Base-by-base conservation (phyloP, 2,888 invertebrate species). In the Eupithecia centaureata region DNA sequence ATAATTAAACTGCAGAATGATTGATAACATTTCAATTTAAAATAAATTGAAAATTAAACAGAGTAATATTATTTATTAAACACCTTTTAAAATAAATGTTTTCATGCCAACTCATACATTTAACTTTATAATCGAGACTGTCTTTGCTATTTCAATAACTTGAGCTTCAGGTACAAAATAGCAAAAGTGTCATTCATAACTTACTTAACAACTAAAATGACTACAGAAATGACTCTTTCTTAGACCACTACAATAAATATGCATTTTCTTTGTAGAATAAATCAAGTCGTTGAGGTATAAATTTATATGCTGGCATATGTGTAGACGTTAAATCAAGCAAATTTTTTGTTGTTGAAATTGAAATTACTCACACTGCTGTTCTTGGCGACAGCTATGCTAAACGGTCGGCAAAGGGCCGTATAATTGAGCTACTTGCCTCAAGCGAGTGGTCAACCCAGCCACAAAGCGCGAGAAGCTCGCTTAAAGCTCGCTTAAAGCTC, bases 171-270 rank as follows among this genome's bases (percentile, higher is more conserved):
- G 85, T 88, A 87, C 85, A 82, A 85, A 82, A 84, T 82, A 88
- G 80, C 81, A 67, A 76, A 33, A 58, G 62, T 56, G 18, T n/a
- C 70, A 52, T 68, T 64, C 66, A 30, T n/a, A 57, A 72, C 75
- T 57, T 67, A 76, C 83, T 88, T 86, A 79, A 75, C 86, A 89
- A 91, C 81, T 79, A 89, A 87, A 91, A 91, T 92, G 91, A 92
- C 92, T 92, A 91, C 84, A 81, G 82, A 84, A 82, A 85, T 91
- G 92, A 91, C 91, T 92, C 80, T 77, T 82, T 72, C 88, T 89
- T 90, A 89, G 30, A 73, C 77, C 71, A 73, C 85, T 88, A 89
- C 77, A 89, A 89, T 89, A 89, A 89, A 90, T 89, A 73, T 76
- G 76, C 71, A 77, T 78, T 77, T 77, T 70, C 76, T 77, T 77